Evolutionary conservation across 2,888 invertebrate species (phyloP), one percentile per base, ranked within the genome.

Genomic region (Platycheirus albimanus): DNA sequence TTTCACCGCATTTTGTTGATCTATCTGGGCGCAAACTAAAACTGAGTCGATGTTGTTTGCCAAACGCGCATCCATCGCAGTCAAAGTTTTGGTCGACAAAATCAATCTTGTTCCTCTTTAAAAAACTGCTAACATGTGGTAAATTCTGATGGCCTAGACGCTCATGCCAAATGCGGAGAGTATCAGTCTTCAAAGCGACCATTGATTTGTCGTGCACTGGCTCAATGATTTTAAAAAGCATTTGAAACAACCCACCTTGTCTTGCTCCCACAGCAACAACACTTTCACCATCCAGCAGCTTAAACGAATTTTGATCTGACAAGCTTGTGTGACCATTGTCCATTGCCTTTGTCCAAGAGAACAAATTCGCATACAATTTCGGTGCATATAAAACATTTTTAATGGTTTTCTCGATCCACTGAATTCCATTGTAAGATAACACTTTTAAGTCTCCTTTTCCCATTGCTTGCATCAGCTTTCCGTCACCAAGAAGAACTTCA

Each of bases 221-320:
- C 10, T 63, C 63, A 17, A 52, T 71, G 6, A 71, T 33, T 8
- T 6, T 71, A 10, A 71, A 71, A 36, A 56, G 56, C 69, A 56
- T 69, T 69, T 52, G 47, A 56, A 56, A 56, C 41, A 56, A 24
- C 4, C 61, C 45, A 17, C 43, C 64, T 24, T 49, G 33, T 15
- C 66, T 51, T 41, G 52, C 66, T 66, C 66, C 43, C 52, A 67
- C 43, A 52, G 52, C 43, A 17, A 52, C 52, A 15, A 52, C 52
- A 15, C 2, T 49, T 1, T 64, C 51, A 28, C 36, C 64, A 45
- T 45, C 45, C 8, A 45, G 10, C 3, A 66, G 51, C 24, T 64
- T 66, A 58, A 67, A 75, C n/a, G 15, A 43, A 61, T 52, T 10
- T 45, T 51, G 72, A 52, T 78, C 54, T 72, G 67, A 72, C 41